phyloP scores from a whole-genome alignment of 2,888 invertebrate species.

The Euplagia quadripunctaria region DNA sequence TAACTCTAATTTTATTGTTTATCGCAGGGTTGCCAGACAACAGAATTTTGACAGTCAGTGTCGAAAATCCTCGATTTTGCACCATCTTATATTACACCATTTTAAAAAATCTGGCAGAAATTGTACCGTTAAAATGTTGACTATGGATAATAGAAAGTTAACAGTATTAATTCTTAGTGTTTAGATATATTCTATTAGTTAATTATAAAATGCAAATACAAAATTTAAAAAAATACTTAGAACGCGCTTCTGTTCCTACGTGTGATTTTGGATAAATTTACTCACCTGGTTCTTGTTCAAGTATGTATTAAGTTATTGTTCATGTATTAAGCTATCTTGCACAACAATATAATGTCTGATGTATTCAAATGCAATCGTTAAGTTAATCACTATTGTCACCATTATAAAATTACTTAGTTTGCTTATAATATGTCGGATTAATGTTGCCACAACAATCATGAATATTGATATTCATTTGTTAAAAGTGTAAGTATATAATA shows the following conservation, averaged over 20 bases:
- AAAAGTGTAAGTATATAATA: not conserved
- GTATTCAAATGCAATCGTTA: not conserved
- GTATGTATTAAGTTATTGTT: not conserved
- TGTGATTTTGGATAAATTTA: not conserved
- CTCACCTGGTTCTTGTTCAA: not conserved
- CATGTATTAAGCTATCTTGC: not conserved
- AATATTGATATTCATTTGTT: not conserved
- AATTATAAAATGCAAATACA: too few relatives aligned
- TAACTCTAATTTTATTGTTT: constrained; percentile 6
- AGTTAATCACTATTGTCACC: not conserved
- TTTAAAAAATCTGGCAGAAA: not conserved
- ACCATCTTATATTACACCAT: too few relatives aligned
- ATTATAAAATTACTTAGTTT: not conserved
- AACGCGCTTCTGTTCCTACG: too few relatives aligned
- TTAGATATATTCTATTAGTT: too few relatives aligned
- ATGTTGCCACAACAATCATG: not conserved
- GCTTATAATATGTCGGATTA: not conserved
- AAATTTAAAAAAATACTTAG: too few relatives aligned
- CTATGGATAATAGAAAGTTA: too few relatives aligned
- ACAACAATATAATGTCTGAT: not conserved
- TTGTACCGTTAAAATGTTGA: not conserved
- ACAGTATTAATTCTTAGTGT: too few relatives aligned
- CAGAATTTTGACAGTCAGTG: not conserved
- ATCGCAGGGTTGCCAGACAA: not conserved
- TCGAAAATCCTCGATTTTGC: not conserved